A percentile compares a stretch with the other conserved stretches of the same genome.
Evolutionary conservation across 2,797 vertebrate species (phyloP).

Genomic region (Phrynocephalus guinanensis): DNA sequence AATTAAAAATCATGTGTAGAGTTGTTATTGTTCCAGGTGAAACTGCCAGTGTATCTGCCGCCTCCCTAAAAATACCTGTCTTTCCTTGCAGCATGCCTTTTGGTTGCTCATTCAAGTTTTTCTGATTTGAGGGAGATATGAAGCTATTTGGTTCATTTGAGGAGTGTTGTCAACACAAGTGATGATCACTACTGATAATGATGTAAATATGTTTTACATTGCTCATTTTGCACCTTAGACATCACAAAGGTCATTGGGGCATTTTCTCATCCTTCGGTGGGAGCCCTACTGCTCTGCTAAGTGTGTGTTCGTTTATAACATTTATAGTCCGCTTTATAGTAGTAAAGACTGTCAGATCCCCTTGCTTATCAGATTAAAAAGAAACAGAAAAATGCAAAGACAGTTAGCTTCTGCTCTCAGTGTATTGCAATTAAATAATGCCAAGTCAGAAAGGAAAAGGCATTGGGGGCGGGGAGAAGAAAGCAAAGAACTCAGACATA

Average conservation of each 20-base stretch:
- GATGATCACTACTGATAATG: background rate
- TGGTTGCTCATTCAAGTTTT: constrained; percentile 13
- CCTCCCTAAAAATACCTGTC: constrained; percentile 19
- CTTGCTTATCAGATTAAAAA: background rate
- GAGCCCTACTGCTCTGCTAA: too few species aligned
- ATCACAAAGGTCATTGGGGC: background rate
- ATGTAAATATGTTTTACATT: too few species aligned
- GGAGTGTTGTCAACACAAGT: constrained; percentile 2
- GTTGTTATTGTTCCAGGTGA: background rate
- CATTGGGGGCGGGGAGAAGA: background rate
- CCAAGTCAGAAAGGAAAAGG: background rate
- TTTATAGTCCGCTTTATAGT: background rate
- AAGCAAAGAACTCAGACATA: background rate
- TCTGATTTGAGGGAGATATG: background rate
- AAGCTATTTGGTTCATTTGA: constrained; percentile 8
- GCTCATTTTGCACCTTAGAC: background rate
- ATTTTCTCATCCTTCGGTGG: background rate
- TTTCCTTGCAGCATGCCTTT: constrained; percentile 9
- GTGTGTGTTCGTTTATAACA: too few species aligned
- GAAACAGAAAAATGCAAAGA: background rate
- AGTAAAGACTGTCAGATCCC: background rate
- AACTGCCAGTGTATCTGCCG: background rate
- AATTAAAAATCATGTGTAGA: background rate
- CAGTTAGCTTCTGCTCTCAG: background rate
- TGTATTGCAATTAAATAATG: background rate